A percentile compares a stretch with the other conserved stretches of the same genome.
phyloP scores from a whole-genome alignment of 2,797 vertebrate species.

The Protosalanx chinensis region DNA sequence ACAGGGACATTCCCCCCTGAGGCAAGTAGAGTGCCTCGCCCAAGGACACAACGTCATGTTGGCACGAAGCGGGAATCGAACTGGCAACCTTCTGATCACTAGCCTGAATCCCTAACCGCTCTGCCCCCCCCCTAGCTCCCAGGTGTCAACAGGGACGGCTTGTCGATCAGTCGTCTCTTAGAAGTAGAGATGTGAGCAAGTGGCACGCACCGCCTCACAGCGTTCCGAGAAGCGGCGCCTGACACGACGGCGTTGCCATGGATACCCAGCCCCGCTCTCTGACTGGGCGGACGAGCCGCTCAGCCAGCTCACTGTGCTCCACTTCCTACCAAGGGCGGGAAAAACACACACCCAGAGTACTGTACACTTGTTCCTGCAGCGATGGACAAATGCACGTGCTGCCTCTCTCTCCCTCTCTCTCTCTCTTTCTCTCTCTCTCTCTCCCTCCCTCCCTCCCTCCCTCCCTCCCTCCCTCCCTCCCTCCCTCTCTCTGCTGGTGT shows the following conservation, averaged over 20 bases:
- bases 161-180: not conserved
- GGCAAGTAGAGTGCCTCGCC: too few species aligned
- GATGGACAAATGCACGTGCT: too few species aligned
- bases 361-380: not conserved
- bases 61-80: too few species aligned
- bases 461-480: not conserved
- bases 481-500: conserved; percentile 40
- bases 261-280: conserved; percentile 37
- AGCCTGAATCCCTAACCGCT: too few species aligned
- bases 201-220: conserved; percentile 24
- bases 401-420: not conserved
- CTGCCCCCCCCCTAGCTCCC: too few species aligned
- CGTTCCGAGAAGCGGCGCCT: conserved; percentile 45
- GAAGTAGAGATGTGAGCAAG: conserved; percentile 12
- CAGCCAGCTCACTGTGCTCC: conserved; percentile 11
- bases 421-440: not conserved
- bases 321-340: conserved; percentile 18
- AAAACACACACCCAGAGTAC: not conserved
- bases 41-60: too few species aligned
- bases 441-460: not conserved
- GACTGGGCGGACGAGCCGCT: conserved; percentile 21
- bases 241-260: conserved; percentile 49
- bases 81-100: too few species aligned
- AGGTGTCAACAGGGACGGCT: too few species aligned
- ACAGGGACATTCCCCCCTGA: too few species aligned